A percentile compares a stretch with the other conserved stretches of the same genome.
phyloP scores from a whole-genome alignment of 2,113 vertebrate species.

The Serinus canaria region DNA sequence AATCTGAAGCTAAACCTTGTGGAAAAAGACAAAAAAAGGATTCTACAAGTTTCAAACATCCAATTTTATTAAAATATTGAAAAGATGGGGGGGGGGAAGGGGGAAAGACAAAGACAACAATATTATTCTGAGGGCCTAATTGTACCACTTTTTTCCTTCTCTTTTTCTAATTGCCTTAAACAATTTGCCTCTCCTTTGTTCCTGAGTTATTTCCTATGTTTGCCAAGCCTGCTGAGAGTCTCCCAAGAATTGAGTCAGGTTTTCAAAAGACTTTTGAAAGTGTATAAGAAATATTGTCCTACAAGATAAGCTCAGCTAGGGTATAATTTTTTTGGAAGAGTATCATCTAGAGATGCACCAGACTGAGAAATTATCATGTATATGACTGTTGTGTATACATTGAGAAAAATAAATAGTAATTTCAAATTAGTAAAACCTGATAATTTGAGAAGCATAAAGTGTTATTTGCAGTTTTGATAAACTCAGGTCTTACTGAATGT shows the following conservation, averaged over 20 bases:
- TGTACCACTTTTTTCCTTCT: not conserved
- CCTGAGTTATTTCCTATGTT: not conserved
- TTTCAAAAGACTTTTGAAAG: not conserved
- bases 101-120: not conserved
- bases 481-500: not conserved
- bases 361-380: not conserved
- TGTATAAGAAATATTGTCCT: not conserved
- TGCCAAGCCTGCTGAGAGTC: not conserved
- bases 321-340: not conserved
- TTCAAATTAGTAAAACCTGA: not conserved
- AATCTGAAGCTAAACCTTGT: not conserved
- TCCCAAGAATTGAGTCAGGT: not conserved
- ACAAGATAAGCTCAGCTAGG: not conserved
- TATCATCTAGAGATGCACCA: not conserved
- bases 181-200: not conserved
- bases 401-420: not conserved
- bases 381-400: not conserved
- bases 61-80: not conserved
- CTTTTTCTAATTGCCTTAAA: not conserved
- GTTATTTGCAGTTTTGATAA: not conserved
- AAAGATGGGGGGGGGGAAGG: rapidly evolving
- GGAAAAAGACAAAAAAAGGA: not conserved
- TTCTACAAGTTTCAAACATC: not conserved
- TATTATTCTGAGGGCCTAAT: not conserved
- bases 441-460: not conserved